Base-by-base conservation (phyloP, 2,888 invertebrate genomes). In the Eumacrocentrus americanus region DNA sequence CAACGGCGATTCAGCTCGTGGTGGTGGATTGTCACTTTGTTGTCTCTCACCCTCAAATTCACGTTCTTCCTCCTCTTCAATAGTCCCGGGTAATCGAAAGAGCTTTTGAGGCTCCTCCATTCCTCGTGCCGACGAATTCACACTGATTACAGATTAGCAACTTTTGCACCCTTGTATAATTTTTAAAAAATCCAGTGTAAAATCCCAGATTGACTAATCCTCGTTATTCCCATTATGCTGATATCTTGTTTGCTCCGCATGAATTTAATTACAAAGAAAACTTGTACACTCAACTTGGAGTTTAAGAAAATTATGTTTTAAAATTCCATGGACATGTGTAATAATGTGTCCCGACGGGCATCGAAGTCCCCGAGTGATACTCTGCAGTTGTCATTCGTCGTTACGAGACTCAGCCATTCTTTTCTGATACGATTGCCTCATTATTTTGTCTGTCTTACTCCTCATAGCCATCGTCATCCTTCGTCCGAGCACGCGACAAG, bases 101-200 rank as follows among this genome's bases (percentile, higher is more conserved):
- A 79, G 70, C 58, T 79, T 79, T 62, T 74, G 75, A n/a, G 74
- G 72, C 64, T 77, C 76, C 60, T 76, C 76, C 76, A 77, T 77
- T 50, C 56, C 69, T 38, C 37, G 50, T 46, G 22, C 14, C 44
- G 29, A 44, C 22, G 53, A 55, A 53, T 56, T 29, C 34, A 25
- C 25, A n/a, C n/a, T n/a, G n/a, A n/a, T n/a, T n/a, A n/a, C n/a
- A n/a, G n/a, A n/a, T n/a, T n/a, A n/a, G n/a, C 38, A 48, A 47
- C 52, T 34, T 38, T 40, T 46, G 18, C 52, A n/a, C n/a, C n/a
- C n/a, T n/a, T n/a, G n/a, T n/a, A n/a, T n/a, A n/a, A n/a, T n/a
- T n/a, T n/a, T n/a, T n/a, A n/a, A n/a, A n/a, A n/a, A n/a, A n/a
- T n/a, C n/a, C n/a, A n/a, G n/a, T n/a, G n/a, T n/a, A n/a, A n/a